Base-by-base conservation (phyloP, 2,888 invertebrate species). In the Thereva unica region DNA sequence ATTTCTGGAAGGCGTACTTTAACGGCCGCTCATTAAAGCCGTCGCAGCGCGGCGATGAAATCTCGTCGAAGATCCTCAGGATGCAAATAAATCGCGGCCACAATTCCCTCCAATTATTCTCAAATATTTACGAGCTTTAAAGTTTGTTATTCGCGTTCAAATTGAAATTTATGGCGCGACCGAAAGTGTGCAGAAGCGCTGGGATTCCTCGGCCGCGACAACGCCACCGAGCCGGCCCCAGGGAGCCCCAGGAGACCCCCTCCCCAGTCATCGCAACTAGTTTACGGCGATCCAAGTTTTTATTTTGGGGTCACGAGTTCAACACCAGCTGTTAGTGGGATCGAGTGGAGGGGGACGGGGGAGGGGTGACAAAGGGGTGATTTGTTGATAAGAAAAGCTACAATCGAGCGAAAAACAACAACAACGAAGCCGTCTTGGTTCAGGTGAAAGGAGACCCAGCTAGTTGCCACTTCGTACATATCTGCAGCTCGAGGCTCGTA, bases 121-220 rank as follows among this genome's bases (percentile, higher is more conserved):
- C 49, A 50, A 61, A 61, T 61, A 61, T 61, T 61, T 61, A 61
- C 61, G 61, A 61, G 49, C 61, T 40, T 50, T 61, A 49, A 61
- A 49, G 49, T 61, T 61, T 50, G 61, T 61, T 61, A 61, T 61
- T 61, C 50, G 61, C 49, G 50, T 61, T 61, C 61, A 61, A 49
- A 61, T 61, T 61, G 61, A 61, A 61, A 61, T 61, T 61, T 61
- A 61, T 61, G 49, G 50, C 61, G 61, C 50, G 50, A 61, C 49
- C 50, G 61, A 61, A 61, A 61, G 57, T 59, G 38, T 59, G 50
- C 61, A 61, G 23, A 23, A 23, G 23, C 23, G 23, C 23, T 23
- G 23, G 23, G 2, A 61, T 61, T 61, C 45, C 41, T 61, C 42
- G 61, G 50, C 41, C 50, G 61, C 61, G 50, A 40, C 59, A 49